These are phyloP conservation scores for Esox masquinongy DNA, from an alignment of 2,797 vertebrate genomes.

Conservation along the genomic window DNA sequence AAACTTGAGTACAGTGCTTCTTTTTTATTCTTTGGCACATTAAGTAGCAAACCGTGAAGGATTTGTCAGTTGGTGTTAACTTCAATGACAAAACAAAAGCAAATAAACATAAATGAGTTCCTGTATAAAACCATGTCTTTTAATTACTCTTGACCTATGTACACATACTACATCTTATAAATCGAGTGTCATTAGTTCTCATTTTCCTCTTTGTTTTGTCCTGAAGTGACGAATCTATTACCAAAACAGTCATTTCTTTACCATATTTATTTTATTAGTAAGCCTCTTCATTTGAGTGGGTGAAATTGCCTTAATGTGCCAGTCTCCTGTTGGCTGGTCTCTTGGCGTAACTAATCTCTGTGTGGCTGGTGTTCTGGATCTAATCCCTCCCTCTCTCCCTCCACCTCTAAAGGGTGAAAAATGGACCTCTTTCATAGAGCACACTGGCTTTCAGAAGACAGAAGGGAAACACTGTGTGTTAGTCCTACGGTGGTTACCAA, in stretches of 20 bases:
- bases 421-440: conserved; percentile 36
- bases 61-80: conserved; percentile 46
- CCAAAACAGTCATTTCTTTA: conserved; percentile 48
- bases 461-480: conserved; percentile 26
- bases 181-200: conserved; percentile 34
- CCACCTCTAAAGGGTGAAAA: conserved; percentile 36
- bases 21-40: conserved; percentile 22
- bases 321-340: conserved; percentile 49
- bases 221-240: conserved; percentile 47
- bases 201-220: conserved; percentile 33
- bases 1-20: conserved; percentile 45
- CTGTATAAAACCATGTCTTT: conserved; percentile 17
- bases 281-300: conserved; percentile 51
- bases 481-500: conserved; percentile 11
- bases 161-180: conserved; percentile 42
- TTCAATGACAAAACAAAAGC: conserved; percentile 41
- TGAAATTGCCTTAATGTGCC: conserved; percentile 46
- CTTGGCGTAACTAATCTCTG: conserved; percentile 46
- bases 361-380: conserved; percentile 41
- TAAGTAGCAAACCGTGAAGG: conserved; percentile 49
- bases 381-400: conserved; percentile 23
- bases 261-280: conserved; percentile 58
- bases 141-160: conserved; percentile 32
- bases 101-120: conserved; percentile 47
- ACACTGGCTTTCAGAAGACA: conserved; percentile 24